phyloP scores from a whole-genome alignment of 2,888 invertebrate species.

The Campopleginae sp. region DNA sequence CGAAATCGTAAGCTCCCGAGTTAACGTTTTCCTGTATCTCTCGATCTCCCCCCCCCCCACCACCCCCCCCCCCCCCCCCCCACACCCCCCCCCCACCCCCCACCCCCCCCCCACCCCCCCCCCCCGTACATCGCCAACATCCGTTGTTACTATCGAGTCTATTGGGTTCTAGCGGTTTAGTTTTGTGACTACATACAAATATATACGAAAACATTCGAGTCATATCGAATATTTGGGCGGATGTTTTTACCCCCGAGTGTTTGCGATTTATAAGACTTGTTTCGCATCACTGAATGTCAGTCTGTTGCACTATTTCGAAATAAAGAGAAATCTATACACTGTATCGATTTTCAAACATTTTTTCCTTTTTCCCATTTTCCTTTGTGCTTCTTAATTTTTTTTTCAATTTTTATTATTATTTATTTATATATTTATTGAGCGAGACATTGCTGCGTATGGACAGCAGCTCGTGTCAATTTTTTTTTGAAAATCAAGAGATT shows the following conservation, averaged over 20 bases:
- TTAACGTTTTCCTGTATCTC: background rate
- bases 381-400: too few relatives aligned
- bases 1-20: background rate
- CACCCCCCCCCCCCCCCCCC: too few relatives aligned
- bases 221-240: conserved; percentile 64
- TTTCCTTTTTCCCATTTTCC: too few relatives aligned
- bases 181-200: conserved; percentile 7
- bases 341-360: background rate
- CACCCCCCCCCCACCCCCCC: too few relatives aligned
- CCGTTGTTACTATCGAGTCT: conserved; percentile 58
- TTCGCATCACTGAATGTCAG: conserved; percentile 70
- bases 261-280: conserved; percentile 65
- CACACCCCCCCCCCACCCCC: too few relatives aligned
- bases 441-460: too few relatives aligned
- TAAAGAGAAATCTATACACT: conserved; percentile 69
- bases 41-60: too few relatives aligned
- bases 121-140: conserved; percentile 18
- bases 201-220: conserved; percentile 21
- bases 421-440: too few relatives aligned
- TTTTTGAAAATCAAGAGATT: too few relatives aligned
- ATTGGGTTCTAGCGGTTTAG: conserved; percentile 60
- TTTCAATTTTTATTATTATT: too few relatives aligned
- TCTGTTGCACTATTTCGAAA: conserved; percentile 73
- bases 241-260: conserved; percentile 43
- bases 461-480: too few relatives aligned